Base-by-base conservation (phyloP, 2,797 vertebrate genomes). In the Pyrocephalus nanus region DNA sequence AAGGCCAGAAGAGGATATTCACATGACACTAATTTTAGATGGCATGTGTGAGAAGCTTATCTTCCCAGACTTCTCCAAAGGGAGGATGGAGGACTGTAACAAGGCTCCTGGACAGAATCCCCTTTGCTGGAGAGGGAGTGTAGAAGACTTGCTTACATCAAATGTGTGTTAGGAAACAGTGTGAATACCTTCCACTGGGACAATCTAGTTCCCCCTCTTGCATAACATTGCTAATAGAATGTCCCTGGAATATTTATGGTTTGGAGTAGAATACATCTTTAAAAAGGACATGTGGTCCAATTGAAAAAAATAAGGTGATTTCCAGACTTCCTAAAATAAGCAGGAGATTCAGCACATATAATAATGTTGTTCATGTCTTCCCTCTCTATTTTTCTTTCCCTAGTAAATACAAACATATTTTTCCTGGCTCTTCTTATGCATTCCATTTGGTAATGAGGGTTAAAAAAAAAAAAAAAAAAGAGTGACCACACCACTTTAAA, bases 331-430 rank as follows among this genome's bases (percentile, higher is more conserved):
- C 86, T 94, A 92, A 95, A 96, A 92, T 92, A 96, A 97, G 93
- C 81, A 86, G 87, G 72, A 83, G 91, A 86, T 93, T 87, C 89
- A 89, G 93, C 81, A 87, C 93, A 76, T 95, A 69, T 38, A 95
- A 94, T 96, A 92, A 83, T 86, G 62, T 73, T 95, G 74, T 72
- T 95, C 89, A 72, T 2, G 0, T 92, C 79, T 94, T 91, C 36
- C 26, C 42, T 96, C 69, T 51, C 72, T 92, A 32, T 95, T 96
- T 96, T 95, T 86, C 69, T 95, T 94, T 92, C 72, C 72, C 51
- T 90, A 58, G 79, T 95, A 96, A 96, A 96, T 94, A 95, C 73
- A 95, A 95, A 95, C 86, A 90, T 91, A 62, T 96, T 96, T 96
- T 94, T 91, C 78, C 92, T 92, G 82, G 87, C 91, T 91, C 47